A percentile compares a stretch with the other conserved stretches of the same genome.
phyloP scores from a whole-genome alignment of 2,113 vertebrate species.

The Nothobranchius kuhntae region DNA sequence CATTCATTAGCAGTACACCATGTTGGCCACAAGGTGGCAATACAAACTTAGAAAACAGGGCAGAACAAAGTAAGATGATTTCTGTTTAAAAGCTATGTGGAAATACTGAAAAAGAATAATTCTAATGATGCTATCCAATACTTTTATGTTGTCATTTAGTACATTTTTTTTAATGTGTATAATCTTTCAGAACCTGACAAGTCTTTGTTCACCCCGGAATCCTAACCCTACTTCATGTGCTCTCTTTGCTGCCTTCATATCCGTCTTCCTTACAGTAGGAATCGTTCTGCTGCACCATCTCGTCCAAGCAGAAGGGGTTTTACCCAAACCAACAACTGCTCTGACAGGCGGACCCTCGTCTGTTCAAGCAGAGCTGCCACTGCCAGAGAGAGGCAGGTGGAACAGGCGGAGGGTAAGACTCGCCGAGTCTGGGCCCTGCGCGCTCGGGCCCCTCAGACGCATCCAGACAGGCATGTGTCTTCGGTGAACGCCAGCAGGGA shows the following conservation, averaged over 20 bases:
- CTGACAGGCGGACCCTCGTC: slow-evolving; percentile 72
- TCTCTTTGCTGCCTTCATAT: slow-evolving; percentile 17
- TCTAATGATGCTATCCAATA: too few species aligned
- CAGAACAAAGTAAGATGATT: not conserved
- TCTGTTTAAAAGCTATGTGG: not conserved
- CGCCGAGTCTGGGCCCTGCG: slow-evolving; percentile 27
- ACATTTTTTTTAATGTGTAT: not conserved
- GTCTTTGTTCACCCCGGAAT: slow-evolving; percentile 53
- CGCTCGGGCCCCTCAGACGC: slow-evolving; percentile 25
- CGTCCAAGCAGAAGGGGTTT: slow-evolving; percentile 58
- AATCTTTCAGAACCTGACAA: not conserved
- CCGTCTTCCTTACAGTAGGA: slow-evolving; percentile 21
- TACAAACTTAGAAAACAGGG: slow-evolving; percentile 50
- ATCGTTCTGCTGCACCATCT: slow-evolving; percentile 42
- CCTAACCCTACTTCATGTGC: not conserved
- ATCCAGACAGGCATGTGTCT: slow-evolving; percentile 62
- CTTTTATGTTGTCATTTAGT: not conserved
- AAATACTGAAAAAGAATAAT: not conserved
- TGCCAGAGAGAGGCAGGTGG: slow-evolving; percentile 68
- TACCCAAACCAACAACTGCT: slow-evolving; percentile 73
- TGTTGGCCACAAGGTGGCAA: slow-evolving; percentile 68
- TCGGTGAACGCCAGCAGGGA: slow-evolving; percentile 68
- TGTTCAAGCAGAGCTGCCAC: slow-evolving; percentile 56
- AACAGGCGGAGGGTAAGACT: slow-evolving; percentile 31
- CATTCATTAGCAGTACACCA: not conserved